Evolutionary conservation across 2,113 vertebrate genomes (phyloP), one percentile per base, ranked within the genome.

Genomic region (Tragulus kanchil): DNA sequence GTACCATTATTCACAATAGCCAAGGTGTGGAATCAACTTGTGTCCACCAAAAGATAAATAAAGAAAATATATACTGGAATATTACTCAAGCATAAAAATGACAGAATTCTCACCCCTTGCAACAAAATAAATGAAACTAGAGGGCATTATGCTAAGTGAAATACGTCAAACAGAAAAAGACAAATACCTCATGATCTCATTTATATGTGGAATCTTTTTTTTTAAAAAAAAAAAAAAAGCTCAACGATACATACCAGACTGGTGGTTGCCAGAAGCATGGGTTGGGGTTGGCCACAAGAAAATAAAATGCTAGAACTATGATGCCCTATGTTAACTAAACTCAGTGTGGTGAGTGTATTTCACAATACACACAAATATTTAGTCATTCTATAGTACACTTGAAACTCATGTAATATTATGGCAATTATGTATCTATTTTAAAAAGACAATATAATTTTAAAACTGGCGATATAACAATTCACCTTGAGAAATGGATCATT

Each of bases 401-500:
- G 61, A 23, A 42, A n/a, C 54, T 82, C n/a, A 58, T 36, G 56
- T 6, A 42, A 54, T 65, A 61, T 26, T 61, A 25, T 64, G 17
- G 65, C 45, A 23, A 85, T 52, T 85, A n/a, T n/a, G 23, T 15
- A 61, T 65, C 82, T 67, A 62, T 79, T 77, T 90, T 64, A 61
- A 83, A 97, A 93, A 59, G n/a, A 17, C 42, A 69, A 9, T 50
- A 48, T 82, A 64, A 86, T 36, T 82, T 83, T 71, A 61, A 79
- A 59, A 45, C 31, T 85, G 58, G 16, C 52, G 54, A 64, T 45
- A 9, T 11, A 95, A 67, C 81, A 92, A 79, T 26, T 79, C 58
- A 84, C 28, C 81, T 25, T 78, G 81, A 73, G n/a, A 84, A 83
- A 52, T 28, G 26, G 9, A 65, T 83, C 6, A 1, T 65, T 36